phyloP scores from a whole-genome alignment of 2,888 invertebrate genomes.

The Lymantria monacha region DNA sequence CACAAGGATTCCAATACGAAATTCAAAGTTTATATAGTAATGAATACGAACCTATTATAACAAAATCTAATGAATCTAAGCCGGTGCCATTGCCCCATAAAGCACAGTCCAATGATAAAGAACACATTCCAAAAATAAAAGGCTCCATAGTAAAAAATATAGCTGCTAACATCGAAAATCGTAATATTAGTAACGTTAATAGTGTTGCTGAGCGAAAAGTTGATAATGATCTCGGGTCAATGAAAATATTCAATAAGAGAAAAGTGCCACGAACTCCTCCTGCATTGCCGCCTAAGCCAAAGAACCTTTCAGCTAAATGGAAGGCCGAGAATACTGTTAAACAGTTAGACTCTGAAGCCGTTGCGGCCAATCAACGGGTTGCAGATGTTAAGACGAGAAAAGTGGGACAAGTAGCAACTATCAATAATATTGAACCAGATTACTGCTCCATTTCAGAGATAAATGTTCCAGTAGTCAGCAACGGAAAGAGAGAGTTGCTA shows the following conservation, averaged over 20 bases:
- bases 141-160: slow-evolving; percentile 78
- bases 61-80: slow-evolving; percentile 65
- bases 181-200: slow-evolving; percentile 52
- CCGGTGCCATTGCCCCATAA: slow-evolving; percentile 58
- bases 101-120: slow-evolving; percentile 51
- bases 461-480: slow-evolving; percentile 84
- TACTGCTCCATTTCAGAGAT: slow-evolving; percentile 90
- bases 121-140: slow-evolving; percentile 67
- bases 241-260: slow-evolving; percentile 76
- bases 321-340: slow-evolving; percentile 79
- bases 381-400: slow-evolving; percentile 80
- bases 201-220: slow-evolving; percentile 68
- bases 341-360: slow-evolving; percentile 80
- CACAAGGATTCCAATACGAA: slow-evolving; percentile 78
- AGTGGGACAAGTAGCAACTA: slow-evolving; percentile 77
- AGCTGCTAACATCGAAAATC: slow-evolving; percentile 74
- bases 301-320: slow-evolving; percentile 86
- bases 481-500: slow-evolving; percentile 78
- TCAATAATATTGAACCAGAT: slow-evolving; percentile 84
- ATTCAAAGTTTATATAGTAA: slow-evolving; percentile 88
- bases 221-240: slow-evolving; percentile 64
- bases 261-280: slow-evolving; percentile 86
- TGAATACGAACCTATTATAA: slow-evolving; percentile 87
- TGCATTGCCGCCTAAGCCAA: slow-evolving; percentile 90
- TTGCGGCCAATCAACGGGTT: slow-evolving; percentile 82